A percentile compares a stretch with the other conserved stretches of the same genome.
These are phyloP conservation scores for Rhinichthys klamathensis DNA, from an alignment of 2,113 vertebrate genomes.

Conservation along the genomic window DNA sequence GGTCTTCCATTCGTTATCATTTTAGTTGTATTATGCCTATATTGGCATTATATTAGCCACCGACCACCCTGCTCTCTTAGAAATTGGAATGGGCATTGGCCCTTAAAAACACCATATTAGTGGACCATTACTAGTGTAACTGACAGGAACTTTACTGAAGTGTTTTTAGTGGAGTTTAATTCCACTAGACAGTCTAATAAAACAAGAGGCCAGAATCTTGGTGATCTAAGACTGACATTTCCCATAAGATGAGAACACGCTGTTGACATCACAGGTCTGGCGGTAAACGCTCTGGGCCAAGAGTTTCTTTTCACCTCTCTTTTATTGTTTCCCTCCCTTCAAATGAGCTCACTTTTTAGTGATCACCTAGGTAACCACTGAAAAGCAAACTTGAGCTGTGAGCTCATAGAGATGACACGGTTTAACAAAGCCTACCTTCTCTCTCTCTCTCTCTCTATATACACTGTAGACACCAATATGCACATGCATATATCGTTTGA, in stretches of 20 bases:
- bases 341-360: conserved; percentile 67
- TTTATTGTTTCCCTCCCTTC: conserved; percentile 46
- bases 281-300: conserved; percentile 21
- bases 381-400: conserved; percentile 50
- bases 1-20: not conserved
- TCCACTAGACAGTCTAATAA: not conserved
- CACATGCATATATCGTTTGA: not conserved
- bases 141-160: not conserved
- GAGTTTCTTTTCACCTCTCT: conserved; percentile 34
- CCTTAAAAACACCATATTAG: not conserved
- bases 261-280: conserved; percentile 48
- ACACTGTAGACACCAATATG: conserved; percentile 25
- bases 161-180: conserved; percentile 6
- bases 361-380: conserved; percentile 67
- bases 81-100: not conserved
- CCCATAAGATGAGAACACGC: conserved; percentile 45
- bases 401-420: conserved; percentile 57
- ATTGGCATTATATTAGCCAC: not conserved
- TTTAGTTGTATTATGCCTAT: not conserved
- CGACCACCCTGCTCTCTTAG: not conserved
- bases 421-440: conserved; percentile 61
- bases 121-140: not conserved
- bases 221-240: conserved; percentile 39
- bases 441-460: conserved; percentile 40
- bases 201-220: conserved; percentile 10